Percentiles rank a stretch among this genome's conserved stretches.
Evolutionary conservation across 2,888 invertebrate genomes (phyloP).

Genomic region (Malthinus flaveolus): DNA sequence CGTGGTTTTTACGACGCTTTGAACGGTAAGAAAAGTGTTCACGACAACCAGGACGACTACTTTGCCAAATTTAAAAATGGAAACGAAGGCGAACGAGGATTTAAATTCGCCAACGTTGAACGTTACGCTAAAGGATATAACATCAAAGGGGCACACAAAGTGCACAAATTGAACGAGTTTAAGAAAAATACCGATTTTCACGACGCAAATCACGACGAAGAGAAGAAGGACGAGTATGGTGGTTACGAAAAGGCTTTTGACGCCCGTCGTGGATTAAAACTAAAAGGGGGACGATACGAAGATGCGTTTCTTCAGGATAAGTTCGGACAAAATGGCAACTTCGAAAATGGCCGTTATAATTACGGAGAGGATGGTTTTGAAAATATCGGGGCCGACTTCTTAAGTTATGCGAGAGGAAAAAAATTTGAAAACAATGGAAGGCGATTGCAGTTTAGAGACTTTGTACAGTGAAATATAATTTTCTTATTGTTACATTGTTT

Average conservation of each 20-base stretch:
- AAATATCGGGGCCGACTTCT: conserved; percentile 69
- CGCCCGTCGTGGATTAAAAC: conserved; percentile 72
- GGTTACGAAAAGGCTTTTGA: conserved; percentile 72
- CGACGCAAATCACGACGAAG: conserved; percentile 77
- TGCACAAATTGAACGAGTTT: conserved; percentile 79
- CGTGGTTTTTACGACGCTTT: conserved; percentile 66
- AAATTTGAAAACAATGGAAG: conserved; percentile 73
- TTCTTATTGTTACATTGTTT: background rate
- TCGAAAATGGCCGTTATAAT: conserved; percentile 74
- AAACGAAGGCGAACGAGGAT: conserved; percentile 55
- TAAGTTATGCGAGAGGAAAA: conserved; percentile 69
- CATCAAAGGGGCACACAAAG: conserved; percentile 78
- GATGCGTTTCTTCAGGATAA: conserved; percentile 68
- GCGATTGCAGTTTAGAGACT: conserved; percentile 67
- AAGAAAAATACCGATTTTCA: conserved; percentile 81
- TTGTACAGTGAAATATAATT: background rate
- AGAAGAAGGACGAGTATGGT: conserved; percentile 76
- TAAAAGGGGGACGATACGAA: conserved; percentile 72
- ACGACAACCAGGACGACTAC: conserved; percentile 68
- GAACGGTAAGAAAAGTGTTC: conserved; percentile 64
- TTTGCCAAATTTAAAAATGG: conserved; percentile 67
- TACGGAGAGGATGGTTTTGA: conserved; percentile 75
- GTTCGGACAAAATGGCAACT: conserved; percentile 72
- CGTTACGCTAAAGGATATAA: conserved; percentile 79
- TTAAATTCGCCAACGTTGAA: conserved; percentile 68